These are phyloP conservation scores for Melipona quadrifasciata DNA, from an alignment of 1,140 invertebrate genomes.

Conservation along the genomic window DNA sequence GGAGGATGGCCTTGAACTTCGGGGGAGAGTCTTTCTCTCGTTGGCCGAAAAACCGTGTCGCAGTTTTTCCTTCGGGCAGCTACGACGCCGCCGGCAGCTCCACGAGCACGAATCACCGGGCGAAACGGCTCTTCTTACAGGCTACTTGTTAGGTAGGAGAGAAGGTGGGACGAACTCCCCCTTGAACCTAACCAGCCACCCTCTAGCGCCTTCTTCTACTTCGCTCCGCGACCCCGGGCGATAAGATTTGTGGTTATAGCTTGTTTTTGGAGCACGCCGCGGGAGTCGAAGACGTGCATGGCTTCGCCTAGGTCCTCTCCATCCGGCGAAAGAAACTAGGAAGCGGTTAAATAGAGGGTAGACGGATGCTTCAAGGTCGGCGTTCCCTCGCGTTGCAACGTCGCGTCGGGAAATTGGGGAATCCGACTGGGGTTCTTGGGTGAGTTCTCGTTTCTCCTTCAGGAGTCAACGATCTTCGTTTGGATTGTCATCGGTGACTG, in stretches of 20 bases:
- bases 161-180: constrained; percentile 69
- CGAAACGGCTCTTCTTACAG: constrained; percentile 74
- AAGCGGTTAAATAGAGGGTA: background rate
- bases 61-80: constrained; percentile 71
- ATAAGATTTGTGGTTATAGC: constrained; percentile 75
- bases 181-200: constrained; percentile 61
- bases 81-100: constrained; percentile 61
- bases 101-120: constrained; percentile 71
- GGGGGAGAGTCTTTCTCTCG: constrained; percentile 56
- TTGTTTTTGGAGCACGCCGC: constrained; percentile 63
- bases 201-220: constrained; percentile 51
- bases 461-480: background rate
- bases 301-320: constrained; percentile 44
- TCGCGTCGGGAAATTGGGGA: background rate
- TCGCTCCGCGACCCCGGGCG: constrained; percentile 39
- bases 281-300: constrained; percentile 47
- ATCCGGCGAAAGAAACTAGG: background rate
- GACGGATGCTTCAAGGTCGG: background rate
- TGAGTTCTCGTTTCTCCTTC: background rate
- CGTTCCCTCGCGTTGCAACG: background rate
- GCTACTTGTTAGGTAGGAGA: constrained; percentile 74
- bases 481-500: background rate
- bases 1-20: constrained; percentile 73
- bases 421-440: background rate
- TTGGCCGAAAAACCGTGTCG: constrained; percentile 75